Base-by-base conservation (phyloP, 1,140 invertebrate species). In the Drosophila kikkawai region DNA sequence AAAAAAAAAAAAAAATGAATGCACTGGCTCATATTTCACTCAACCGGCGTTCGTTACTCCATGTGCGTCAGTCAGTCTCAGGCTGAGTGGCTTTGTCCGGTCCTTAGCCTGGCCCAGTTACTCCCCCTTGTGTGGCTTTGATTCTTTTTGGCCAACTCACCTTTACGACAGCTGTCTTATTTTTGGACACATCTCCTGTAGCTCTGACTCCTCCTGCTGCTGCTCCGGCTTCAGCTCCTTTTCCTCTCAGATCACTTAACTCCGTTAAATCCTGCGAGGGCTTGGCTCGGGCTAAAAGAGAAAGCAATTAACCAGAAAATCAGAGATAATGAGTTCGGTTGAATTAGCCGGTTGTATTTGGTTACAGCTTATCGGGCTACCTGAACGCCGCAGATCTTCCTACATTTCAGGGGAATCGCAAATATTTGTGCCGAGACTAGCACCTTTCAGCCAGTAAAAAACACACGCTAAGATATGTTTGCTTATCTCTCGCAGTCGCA, bases 101-200 rank as follows among this genome's bases (percentile, higher is more conserved):
- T 66, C 37, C 60, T 47, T 44, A 36, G 57, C 61, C 61, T 65
- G 61, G 61, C 63, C 59, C 59, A 45, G 59, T 69, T 51, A 69
- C 77, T 74, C 61, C 79, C 48, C 34, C 42, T 29, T 44, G 22
- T 36, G 15, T 17, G 59, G 17, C 15, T 61, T 36, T 59, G 37
- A 60, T 47, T 34, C 42, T 66, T 26, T 42, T 61, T 51, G 53
- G 45, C 64, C 57, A 66, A 53, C 85, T 88, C 69, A 90, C 85
- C 85, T 81, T 53, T 42, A 90, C 69, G 80, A 88, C 84, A 84
- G 81, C 68, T 79, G 84, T 88, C 73, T 88, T 75, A 79, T 90
- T 88, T 75, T 61, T 75, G 81, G 75, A 37, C 39, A 55, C 32
- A 32, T 56, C 53, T 39, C 37, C 53, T 0, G 53, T 12, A 55